Evolutionary conservation across 2,113 vertebrate genomes (phyloP).

Genomic region (Osmerus eperlanus): DNA sequence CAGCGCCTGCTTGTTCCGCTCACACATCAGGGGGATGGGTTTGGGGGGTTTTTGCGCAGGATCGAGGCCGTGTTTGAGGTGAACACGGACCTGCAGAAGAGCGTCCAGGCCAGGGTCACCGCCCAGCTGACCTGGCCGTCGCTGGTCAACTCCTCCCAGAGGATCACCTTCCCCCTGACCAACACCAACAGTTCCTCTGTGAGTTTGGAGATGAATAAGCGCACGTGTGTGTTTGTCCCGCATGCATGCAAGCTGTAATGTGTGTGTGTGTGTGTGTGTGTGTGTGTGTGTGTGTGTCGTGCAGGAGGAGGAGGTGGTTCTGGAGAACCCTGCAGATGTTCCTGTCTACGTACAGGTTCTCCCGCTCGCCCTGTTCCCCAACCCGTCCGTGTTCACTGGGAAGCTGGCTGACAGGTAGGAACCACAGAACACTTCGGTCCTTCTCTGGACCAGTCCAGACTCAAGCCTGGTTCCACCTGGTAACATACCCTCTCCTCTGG

Average conservation of each 20-base stretch:
- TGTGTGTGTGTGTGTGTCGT: neutral
- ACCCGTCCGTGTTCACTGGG: slow-evolving; percentile 82
- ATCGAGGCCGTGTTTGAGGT: slow-evolving; percentile 89
- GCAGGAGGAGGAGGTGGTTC: slow-evolving; percentile 89
- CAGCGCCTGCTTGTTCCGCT: neutral
- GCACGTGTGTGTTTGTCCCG: too few relatives aligned
- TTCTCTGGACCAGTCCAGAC: neutral
- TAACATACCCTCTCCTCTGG: neutral
- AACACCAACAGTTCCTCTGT: slow-evolving; percentile 94
- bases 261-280: neutral
- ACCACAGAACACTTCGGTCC: neutral
- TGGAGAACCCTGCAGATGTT: slow-evolving; percentile 91
- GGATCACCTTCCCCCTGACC: slow-evolving; percentile 87
- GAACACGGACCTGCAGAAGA: slow-evolving; percentile 95
- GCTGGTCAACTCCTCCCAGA: slow-evolving; percentile 79
- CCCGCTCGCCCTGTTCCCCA: slow-evolving; percentile 88
- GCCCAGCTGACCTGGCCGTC: slow-evolving; percentile 92
- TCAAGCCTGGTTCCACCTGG: neutral
- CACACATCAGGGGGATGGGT: slow-evolving; percentile 5
- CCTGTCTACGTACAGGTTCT: slow-evolving; percentile 88
- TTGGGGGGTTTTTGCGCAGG: slow-evolving; percentile 56
- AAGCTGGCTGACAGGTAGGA: slow-evolving; percentile 84
- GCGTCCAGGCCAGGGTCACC: slow-evolving; percentile 82
- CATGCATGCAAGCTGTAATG: too few relatives aligned
- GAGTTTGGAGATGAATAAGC: slow-evolving; percentile 62